Percentiles rank a stretch among this genome's conserved stretches.
These are phyloP conservation scores for Nephrotoma guestfalica DNA, from an alignment of 2,888 invertebrate genomes.

Conservation along the genomic window DNA sequence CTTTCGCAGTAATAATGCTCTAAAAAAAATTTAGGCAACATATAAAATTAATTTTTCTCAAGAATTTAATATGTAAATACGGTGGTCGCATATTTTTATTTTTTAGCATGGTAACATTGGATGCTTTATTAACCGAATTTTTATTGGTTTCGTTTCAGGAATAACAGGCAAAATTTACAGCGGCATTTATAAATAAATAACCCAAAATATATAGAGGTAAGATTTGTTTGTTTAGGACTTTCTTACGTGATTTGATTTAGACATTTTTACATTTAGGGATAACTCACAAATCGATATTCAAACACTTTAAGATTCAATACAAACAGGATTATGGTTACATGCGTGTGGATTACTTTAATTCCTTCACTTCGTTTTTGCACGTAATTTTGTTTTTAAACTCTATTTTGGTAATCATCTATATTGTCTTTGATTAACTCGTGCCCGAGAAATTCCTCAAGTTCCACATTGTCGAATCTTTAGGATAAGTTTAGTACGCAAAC, in stretches of 20 bases:
- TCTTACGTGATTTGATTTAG: neutral
- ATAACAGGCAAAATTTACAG: neutral
- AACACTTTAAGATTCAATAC: neutral
- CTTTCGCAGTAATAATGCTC: no score
- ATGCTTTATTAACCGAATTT: neutral
- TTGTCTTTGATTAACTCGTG: no score
- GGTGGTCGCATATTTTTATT: neutral
- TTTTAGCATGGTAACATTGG: neutral
- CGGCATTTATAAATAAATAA: neutral
- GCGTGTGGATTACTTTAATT: neutral
- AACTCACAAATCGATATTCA: neutral
- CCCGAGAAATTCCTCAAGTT: no score
- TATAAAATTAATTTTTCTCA: no score
- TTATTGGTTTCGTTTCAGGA: neutral
- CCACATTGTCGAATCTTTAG: no score
- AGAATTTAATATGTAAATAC: no score
- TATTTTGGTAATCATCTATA: no score
- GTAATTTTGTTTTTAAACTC: no score
- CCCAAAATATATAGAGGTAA: neutral
- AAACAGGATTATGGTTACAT: neutral
- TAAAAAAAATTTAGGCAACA: no score
- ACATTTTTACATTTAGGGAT: neutral
- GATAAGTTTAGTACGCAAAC: no score
- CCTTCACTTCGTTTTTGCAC: no score
- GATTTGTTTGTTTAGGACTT: neutral